Base-by-base conservation (phyloP, 2,797 vertebrate genomes). In the Betta splendens region DNA sequence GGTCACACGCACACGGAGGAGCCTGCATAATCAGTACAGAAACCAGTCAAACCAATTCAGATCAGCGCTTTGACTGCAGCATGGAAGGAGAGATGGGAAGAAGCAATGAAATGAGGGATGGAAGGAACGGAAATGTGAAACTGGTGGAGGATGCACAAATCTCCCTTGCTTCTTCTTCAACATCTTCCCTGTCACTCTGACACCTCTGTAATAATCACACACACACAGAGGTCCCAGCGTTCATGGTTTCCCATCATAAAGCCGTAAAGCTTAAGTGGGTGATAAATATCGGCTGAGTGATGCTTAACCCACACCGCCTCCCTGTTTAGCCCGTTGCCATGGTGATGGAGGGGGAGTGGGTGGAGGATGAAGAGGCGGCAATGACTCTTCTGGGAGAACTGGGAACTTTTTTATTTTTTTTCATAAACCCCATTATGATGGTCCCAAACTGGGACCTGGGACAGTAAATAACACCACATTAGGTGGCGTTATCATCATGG, bases 261-360 rank as follows among this genome's bases (percentile, higher is more conserved):
- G 81, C 66, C 70, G 79, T 80, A 75, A 83, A 83, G 46, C 66
- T 69, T 73, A 77, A 86, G 84, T 80, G 78, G 74, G 71, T 80
- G 75, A 78, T 82, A 73, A 85, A 82, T 85, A 79, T 68, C 21
- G 2, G 51, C 66, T 35, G 64, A 74, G 71, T 72, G 72, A 82
- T 69, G 63, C 78, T 82, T 82, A 75, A 82, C 79, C 79, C 70
- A 48, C 35, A 9, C 51, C 8, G 31, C 61, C 71, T 71, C 55
- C 5, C 55, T 69, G 69, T 78, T 81, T 77, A 65, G 50, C 68
- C 53, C 48, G 84, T 86, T 85, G 43, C 81, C 74, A 56, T 85
- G 77, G 80, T 0, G 53, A 84, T 8, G 45, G 22, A 21, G 44
- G 17, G 6, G n/a, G 29, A 12, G 50, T 32, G 11, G 32, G 31